phyloP scores from a whole-genome alignment of 2,888 invertebrate genomes.

The Troglohyphantes excavatus region DNA sequence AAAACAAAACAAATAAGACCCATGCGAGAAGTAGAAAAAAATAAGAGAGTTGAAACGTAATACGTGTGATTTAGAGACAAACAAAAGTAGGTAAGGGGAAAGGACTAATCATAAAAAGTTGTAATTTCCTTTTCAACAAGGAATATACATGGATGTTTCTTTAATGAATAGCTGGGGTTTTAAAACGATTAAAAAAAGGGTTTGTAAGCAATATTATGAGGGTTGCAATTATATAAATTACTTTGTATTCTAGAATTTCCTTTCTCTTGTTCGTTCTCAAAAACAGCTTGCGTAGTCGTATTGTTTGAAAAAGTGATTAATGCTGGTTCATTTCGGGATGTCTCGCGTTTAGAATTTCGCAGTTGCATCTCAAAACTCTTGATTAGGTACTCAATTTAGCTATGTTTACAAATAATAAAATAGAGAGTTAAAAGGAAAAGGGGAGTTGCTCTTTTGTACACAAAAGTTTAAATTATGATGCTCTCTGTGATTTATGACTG shows the following conservation, averaged over 20 bases:
- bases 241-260: slow-evolving; percentile 44
- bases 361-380: slow-evolving; percentile 40
- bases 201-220: slow-evolving; percentile 59
- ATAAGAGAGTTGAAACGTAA: slow-evolving; percentile 47
- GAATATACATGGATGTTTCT: slow-evolving; percentile 54
- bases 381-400: slow-evolving; percentile 46
- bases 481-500: slow-evolving; percentile 18
- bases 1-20: slow-evolving; percentile 46
- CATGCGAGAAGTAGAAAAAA: slow-evolving; percentile 10
- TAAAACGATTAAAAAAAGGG: slow-evolving; percentile 43
- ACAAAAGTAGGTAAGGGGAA: slow-evolving; percentile 36
- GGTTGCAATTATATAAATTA: slow-evolving; percentile 71
- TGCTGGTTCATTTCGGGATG: slow-evolving; percentile 28
- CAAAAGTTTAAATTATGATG: slow-evolving; percentile 41
- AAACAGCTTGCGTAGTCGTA: slow-evolving; percentile 43
- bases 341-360: background rate
- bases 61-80: slow-evolving; percentile 45
- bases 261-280: slow-evolving; percentile 32
- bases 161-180: slow-evolving; percentile 53
- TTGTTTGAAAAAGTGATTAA: slow-evolving; percentile 61
- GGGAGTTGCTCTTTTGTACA: background rate
- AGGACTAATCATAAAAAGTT: slow-evolving; percentile 54
- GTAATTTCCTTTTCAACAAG: slow-evolving; percentile 61
- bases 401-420: slow-evolving; percentile 59
- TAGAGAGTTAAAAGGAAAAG: slow-evolving; percentile 14